Evolutionary conservation across 1,140 invertebrate genomes (phyloP), one percentile per base, ranked within the genome.

Genomic region (Bactericera cockerelli): DNA sequence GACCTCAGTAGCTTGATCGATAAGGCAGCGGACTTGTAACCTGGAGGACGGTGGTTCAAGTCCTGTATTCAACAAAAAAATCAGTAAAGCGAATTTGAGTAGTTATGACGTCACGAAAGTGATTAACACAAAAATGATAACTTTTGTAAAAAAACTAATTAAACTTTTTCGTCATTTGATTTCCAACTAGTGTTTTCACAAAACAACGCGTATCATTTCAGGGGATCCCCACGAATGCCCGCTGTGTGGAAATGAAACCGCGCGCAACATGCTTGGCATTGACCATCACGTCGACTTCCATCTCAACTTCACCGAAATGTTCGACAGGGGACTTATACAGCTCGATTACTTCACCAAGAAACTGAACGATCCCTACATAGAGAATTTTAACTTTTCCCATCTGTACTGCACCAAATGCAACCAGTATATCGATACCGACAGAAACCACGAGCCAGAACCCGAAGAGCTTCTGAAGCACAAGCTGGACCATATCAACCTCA

Each of bases 271-370:
- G n/a, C 22, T 49, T 6, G 42, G 19, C 19, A 49, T 49, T 8
- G 42, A 49, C 22, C 42, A 49, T 49, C 42, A 49, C 22, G 42
- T 49, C n/a, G 42, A 49, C 42, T 49, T 6, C 19, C 42, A 49
- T 49, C 22, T 49, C n/a, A 49, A 49, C 42, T 49, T 49, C 42
- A 49, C n/a, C 22, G 42, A 49, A n/a, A 49, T 49, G 42, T 49
- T 49, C 19, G 42, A 49, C 22, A 8, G 42, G n/a, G 42, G 42
- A 4, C n/a, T 49, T 22, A 3, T 22, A 4, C 42, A 49, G 22
- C 19, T 49, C 4, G 42, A 49, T 16, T 49, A 49, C 19, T 8
- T 6, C n/a, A 49, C 42, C n/a, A 49, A 49, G 42, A 16, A 49
- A n/a, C 19, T 49, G 8, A 49, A 49, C 22, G 42, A 4, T 8